phyloP scores from a whole-genome alignment of 2,888 invertebrate species.

The Xestia rhomboidea region DNA sequence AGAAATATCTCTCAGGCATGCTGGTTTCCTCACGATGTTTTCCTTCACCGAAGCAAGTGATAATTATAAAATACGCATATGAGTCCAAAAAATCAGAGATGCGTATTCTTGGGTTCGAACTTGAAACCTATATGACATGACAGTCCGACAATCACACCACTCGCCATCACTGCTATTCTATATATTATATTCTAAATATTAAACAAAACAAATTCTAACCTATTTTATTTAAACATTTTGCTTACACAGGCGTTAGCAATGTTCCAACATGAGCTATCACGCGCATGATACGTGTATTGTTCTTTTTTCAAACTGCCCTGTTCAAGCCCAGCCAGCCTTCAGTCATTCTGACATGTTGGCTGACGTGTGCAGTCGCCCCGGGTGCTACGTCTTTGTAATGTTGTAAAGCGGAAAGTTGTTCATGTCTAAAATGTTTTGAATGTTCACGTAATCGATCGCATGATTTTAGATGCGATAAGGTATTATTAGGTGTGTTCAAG shows the following conservation, averaged over 20 bases:
- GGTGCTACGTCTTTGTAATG: not conserved
- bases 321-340: conserved; percentile 7
- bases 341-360: conserved; percentile 24
- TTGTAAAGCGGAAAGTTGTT: not conserved
- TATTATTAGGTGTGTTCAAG: not conserved
- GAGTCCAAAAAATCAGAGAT: too few relatives aligned
- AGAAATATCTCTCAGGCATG: too few relatives aligned
- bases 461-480: not conserved
- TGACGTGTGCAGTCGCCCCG: not conserved
- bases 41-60: too few relatives aligned
- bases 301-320: conserved; percentile 24
- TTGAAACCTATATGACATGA: too few relatives aligned
- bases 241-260: not conserved
- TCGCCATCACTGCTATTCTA: too few relatives aligned
- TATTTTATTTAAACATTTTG: not conserved
- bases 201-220: not conserved
- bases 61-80: too few relatives aligned
- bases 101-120: too few relatives aligned
- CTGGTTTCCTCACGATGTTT: too few relatives aligned
- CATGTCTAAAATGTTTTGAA: not conserved
- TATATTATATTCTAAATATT: too few relatives aligned
- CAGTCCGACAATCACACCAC: too few relatives aligned
- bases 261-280: not conserved
- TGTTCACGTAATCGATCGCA: not conserved
- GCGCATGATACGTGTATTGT: conserved; percentile 9